A percentile compares a stretch with the other conserved stretches of the same genome.
Conservation (phyloP, 2,113 vertebrate species). For the Perca flavescens region DNA sequence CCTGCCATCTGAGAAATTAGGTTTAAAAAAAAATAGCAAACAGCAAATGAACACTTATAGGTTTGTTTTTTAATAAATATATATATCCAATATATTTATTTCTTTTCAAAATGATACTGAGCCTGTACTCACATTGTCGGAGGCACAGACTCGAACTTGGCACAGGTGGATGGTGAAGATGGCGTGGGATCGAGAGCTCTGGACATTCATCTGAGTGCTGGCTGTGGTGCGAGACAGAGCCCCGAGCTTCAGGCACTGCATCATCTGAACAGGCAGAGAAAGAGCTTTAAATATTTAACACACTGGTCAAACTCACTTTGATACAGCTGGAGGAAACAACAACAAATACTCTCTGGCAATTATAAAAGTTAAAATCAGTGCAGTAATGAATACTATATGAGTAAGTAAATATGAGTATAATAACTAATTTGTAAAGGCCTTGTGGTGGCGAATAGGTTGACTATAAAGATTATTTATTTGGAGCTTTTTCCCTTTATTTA, state of each 20-base stretch:
- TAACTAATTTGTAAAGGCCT: neutral
- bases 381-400: constrained; percentile 11
- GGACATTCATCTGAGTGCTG: constrained; percentile 99
- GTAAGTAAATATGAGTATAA: neutral
- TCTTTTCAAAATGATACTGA: neutral
- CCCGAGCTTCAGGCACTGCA: constrained; percentile 97
- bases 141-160: constrained; percentile 92
- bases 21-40: too few species aligned
- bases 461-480: neutral
- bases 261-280: constrained; percentile 87
- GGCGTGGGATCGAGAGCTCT: constrained; percentile 97
- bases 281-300: constrained; percentile 3
- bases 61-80: too few species aligned
- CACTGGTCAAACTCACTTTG: neutral
- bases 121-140: constrained; percentile 85
- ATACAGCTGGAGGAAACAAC: neutral
- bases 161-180: constrained; percentile 98
- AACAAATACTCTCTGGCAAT: neutral
- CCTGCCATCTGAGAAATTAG: too few species aligned
- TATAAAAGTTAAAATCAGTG: neutral
- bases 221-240: constrained; percentile 96
- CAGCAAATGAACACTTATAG: too few species aligned
- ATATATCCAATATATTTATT: too few species aligned
- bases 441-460: neutral
- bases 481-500: too few species aligned